phyloP scores from a whole-genome alignment of 2,113 vertebrate genomes.

The Strix aluco region DNA sequence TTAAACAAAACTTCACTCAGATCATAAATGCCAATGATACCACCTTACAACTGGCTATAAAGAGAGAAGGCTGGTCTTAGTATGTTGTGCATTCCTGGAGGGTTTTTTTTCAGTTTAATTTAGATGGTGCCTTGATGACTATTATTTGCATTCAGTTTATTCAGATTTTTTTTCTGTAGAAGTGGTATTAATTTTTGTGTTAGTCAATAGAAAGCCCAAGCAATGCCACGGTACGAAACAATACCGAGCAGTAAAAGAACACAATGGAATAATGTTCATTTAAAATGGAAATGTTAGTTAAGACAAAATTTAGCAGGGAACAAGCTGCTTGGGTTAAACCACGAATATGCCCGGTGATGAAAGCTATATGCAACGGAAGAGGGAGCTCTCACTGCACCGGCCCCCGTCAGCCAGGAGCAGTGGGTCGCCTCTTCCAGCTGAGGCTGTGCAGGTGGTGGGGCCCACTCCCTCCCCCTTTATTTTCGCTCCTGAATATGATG shows the following conservation, averaged over 20 bases:
- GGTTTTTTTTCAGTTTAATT: neutral
- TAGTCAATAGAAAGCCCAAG: neutral
- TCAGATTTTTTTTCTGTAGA: neutral
- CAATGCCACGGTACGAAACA: neutral
- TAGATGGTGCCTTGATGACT: neutral
- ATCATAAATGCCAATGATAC: neutral
- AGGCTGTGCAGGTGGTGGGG: neutral
- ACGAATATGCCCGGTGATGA: rapidly evolving
- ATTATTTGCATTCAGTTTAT: neutral
- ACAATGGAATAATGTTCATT: neutral
- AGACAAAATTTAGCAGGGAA: neutral
- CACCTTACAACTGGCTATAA: neutral
- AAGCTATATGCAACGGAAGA: neutral
- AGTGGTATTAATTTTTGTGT: neutral
- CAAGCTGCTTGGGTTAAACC: neutral
- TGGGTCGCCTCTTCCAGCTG: neutral
- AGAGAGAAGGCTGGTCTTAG: neutral
- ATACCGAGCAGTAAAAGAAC: neutral
- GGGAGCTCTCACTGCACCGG: slow-evolving; percentile 44
- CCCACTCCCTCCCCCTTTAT: neutral
- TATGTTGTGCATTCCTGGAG: neutral
- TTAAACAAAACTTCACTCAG: neutral
- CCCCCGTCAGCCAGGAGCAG: neutral
- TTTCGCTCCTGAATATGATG: neutral
- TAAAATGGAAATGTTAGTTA: neutral